phyloP scores from a whole-genome alignment of 2,797 vertebrate genomes.

The Cygnus olor region DNA sequence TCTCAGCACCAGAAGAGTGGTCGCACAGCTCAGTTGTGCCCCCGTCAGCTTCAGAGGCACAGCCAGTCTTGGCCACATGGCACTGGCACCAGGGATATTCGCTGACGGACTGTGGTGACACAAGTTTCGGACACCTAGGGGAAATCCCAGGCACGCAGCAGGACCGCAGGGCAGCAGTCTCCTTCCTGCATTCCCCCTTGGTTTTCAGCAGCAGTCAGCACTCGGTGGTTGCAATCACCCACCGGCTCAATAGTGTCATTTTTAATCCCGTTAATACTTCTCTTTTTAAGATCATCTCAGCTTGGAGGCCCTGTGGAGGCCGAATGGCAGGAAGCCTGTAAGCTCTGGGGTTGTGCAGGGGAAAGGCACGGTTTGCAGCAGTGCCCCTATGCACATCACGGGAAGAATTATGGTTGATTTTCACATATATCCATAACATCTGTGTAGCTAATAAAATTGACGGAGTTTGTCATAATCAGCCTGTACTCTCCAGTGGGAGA shows the following conservation, averaged over 20 bases:
- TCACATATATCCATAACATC: slow-evolving; percentile 64
- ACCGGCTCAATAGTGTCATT: slow-evolving; percentile 19
- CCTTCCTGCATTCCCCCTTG: not conserved
- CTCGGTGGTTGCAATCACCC: slow-evolving; percentile 20
- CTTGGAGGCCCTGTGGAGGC: not conserved
- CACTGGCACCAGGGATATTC: rapidly evolving
- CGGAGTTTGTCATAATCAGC: slow-evolving; percentile 63
- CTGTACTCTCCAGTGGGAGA: slow-evolving; percentile 63
- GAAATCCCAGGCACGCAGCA: rapidly evolving
- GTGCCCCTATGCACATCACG: not conserved
- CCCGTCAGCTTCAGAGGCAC: not conserved
- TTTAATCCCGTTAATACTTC: slow-evolving; percentile 44
- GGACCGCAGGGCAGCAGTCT: not conserved
- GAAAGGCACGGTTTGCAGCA: slow-evolving; percentile 19
- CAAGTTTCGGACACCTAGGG: rapidly evolving
- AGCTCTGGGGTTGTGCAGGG: not conserved
- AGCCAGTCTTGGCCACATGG: not conserved
- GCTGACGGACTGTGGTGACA: not conserved
- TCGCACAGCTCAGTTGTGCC: not conserved
- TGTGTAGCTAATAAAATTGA: slow-evolving; percentile 69
- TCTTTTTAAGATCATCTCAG: slow-evolving; percentile 27
- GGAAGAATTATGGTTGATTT: slow-evolving; percentile 58
- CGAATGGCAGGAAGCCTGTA: slow-evolving; percentile 49
- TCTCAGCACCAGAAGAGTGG: too few relatives aligned
- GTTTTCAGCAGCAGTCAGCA: not conserved